phyloP scores from a whole-genome alignment of 2,888 invertebrate species.

The Apotomis capreana region DNA sequence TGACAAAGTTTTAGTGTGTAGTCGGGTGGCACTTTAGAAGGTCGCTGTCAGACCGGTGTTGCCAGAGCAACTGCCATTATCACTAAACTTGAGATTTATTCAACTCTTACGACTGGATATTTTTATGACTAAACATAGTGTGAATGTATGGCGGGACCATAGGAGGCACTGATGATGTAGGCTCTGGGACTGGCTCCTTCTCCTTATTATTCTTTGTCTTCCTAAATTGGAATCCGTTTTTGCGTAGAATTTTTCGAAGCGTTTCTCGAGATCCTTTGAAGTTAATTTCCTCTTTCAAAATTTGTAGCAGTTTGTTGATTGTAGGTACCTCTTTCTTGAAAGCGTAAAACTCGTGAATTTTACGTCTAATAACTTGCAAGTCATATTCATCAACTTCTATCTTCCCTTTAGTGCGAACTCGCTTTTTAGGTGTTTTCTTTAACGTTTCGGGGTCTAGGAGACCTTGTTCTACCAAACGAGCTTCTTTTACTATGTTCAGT shows the following conservation, averaged over 20 bases:
- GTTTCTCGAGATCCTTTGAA: constrained; percentile 78
- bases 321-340: constrained; percentile 79
- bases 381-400: constrained; percentile 78
- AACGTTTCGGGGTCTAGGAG: constrained; percentile 74
- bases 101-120: constrained; percentile 63
- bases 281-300: constrained; percentile 75
- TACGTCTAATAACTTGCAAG: constrained; percentile 73
- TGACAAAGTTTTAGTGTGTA: constrained; percentile 30
- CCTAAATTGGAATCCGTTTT: constrained; percentile 77
- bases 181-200: constrained; percentile 65
- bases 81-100: constrained; percentile 15
- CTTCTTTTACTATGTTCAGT: constrained; percentile 76
- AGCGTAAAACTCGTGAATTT: constrained; percentile 78
- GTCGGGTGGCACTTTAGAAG: constrained; percentile 25
- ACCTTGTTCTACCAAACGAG: constrained; percentile 75
- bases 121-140: constrained; percentile 76
- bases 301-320: constrained; percentile 75
- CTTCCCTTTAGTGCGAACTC: constrained; percentile 75
- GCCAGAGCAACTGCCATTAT: constrained; percentile 29
- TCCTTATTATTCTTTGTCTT: constrained; percentile 78
- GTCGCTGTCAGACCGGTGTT: constrained; percentile 37
- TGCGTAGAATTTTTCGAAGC: constrained; percentile 72
- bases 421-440: constrained; percentile 74
- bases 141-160: constrained; percentile 77
- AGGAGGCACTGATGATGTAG: constrained; percentile 65